Percentiles rank a stretch among this genome's conserved stretches.
Evolutionary conservation across 2,797 vertebrate species (phyloP).

Genomic region (Potorous gilbertii): DNA sequence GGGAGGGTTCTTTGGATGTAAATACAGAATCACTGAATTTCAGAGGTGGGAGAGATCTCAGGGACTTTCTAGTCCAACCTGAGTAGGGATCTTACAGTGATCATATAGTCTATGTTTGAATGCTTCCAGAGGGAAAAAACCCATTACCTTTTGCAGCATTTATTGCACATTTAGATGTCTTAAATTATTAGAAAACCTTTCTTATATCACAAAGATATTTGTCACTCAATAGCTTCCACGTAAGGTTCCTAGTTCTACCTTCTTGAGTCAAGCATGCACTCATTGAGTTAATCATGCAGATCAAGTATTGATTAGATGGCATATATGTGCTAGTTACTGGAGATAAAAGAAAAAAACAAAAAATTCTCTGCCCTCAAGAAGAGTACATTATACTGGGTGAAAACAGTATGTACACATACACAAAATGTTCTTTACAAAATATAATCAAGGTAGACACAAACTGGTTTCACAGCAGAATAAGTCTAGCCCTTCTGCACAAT

Average conservation of each 20-base stretch:
- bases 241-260: not conserved
- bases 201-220: not conserved
- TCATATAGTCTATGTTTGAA: not conserved
- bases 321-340: not conserved
- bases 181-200: not conserved
- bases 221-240: not conserved
- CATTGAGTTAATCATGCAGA: not conserved
- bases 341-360: not conserved
- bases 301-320: not conserved
- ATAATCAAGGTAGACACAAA: not conserved
- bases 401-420: not conserved
- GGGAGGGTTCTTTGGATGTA: not conserved
- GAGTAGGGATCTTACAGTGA: not conserved
- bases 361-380: not conserved
- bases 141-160: not conserved
- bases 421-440: not conserved
- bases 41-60: not conserved
- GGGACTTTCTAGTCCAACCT: not conserved
- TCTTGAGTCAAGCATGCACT: not conserved
- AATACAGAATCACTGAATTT: not conserved
- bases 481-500: not conserved
- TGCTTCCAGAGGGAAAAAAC: not conserved
- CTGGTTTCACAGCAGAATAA: not conserved
- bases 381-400: not conserved
- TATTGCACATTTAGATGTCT: not conserved